phyloP scores from a whole-genome alignment of 2,888 invertebrate species.

The Polyommatus iphigenia region DNA sequence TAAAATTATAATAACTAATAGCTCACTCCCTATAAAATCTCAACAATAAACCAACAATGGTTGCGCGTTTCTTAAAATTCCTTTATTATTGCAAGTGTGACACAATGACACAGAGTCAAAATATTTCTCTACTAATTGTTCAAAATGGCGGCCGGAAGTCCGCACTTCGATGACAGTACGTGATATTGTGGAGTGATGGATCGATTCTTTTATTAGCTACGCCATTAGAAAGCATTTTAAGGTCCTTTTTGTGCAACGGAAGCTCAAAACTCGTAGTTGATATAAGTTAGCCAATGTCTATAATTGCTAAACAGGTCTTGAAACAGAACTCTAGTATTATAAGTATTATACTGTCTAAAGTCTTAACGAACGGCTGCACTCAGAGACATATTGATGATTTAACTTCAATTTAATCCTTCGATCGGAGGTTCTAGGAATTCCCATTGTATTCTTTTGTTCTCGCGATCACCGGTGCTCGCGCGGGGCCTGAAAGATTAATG shows the following conservation, averaged over 20 bases:
- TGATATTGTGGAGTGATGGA: conserved; percentile 55
- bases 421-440: too few relatives aligned
- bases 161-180: conserved; percentile 50
- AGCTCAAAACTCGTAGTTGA: not conserved
- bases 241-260: not conserved
- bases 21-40: conserved; percentile 43
- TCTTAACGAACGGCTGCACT: too few relatives aligned
- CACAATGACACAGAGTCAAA: conserved; percentile 63
- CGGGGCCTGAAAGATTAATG: too few relatives aligned
- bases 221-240: conserved; percentile 3
- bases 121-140: conserved; percentile 65
- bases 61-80: conserved; percentile 56
- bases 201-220: conserved; percentile 44
- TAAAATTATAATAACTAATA: not conserved
- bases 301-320: not conserved
- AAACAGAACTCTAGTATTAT: not conserved
- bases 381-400: too few relatives aligned
- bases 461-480: too few relatives aligned
- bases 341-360: too few relatives aligned
- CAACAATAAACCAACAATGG: conserved; percentile 35
- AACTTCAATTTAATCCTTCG: too few relatives aligned
- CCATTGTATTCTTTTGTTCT: too few relatives aligned
- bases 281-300: not conserved
- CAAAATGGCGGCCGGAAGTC: conserved; percentile 59
- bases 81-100: conserved; percentile 60